phyloP scores from a whole-genome alignment of 2,888 invertebrate species.

The Papilio demoleus region DNA sequence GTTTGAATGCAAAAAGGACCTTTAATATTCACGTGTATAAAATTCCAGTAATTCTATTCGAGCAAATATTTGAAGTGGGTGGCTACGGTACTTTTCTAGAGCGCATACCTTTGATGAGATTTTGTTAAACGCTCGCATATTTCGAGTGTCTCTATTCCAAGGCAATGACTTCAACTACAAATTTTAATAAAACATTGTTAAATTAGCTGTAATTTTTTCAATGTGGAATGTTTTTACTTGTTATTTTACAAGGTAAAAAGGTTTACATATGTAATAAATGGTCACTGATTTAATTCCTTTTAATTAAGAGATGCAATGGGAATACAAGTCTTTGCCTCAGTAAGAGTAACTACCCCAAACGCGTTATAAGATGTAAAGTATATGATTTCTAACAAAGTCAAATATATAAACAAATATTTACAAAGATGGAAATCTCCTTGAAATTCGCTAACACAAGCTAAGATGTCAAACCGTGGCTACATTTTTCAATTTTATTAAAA shows the following conservation, averaged over 20 bases:
- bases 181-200: background rate
- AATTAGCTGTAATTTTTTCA: background rate
- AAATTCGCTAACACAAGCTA: background rate
- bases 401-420: background rate
- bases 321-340: background rate
- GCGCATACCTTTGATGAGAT: conserved; percentile 22
- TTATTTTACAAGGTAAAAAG: no score
- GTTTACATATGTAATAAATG: no score
- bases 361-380: background rate
- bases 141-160: conserved; percentile 6
- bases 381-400: background rate
- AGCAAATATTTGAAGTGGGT: background rate
- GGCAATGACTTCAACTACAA: background rate
- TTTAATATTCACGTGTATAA: background rate
- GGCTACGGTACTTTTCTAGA: conserved; percentile 19
- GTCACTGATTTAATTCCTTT: no score
- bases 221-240: background rate
- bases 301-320: background rate
- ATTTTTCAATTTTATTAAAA: conserved; percentile 23
- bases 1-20: background rate
- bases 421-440: background rate
- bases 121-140: conserved; percentile 26
- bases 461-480: background rate
- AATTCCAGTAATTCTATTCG: conserved; percentile 17
- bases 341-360: background rate